Evolutionary conservation across 2,888 invertebrate genomes (phyloP).

Genomic region (Ophion ellenae): DNA sequence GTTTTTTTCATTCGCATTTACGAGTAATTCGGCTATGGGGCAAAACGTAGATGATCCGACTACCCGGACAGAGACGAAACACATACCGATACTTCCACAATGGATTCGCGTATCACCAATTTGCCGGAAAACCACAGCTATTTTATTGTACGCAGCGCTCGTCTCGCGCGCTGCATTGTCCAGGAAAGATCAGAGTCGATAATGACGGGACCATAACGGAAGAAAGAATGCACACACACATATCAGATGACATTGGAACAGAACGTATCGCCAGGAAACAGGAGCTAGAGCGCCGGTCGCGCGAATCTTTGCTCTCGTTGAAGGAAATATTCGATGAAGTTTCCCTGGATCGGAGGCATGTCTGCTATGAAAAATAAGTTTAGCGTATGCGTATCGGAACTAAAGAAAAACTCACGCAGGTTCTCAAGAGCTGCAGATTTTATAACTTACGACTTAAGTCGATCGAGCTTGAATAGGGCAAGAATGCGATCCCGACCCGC

Average conservation of each 20-base stretch:
- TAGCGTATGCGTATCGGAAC: too few species aligned
- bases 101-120: too few species aligned
- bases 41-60: too few species aligned
- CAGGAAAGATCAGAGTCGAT: too few species aligned
- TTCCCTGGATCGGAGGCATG: background rate
- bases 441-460: background rate
- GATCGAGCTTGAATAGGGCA: background rate
- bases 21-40: too few species aligned
- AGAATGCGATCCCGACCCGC: background rate
- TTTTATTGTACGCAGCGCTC: too few species aligned
- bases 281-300: constrained; percentile 16
- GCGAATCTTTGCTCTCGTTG: background rate
- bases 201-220: background rate
- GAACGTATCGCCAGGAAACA: constrained; percentile 1
- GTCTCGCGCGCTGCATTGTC: too few species aligned
- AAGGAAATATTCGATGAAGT: constrained; percentile 30
- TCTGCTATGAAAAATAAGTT: background rate
- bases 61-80: too few species aligned
- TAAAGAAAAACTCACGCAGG: background rate
- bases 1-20: too few species aligned
- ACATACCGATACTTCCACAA: too few species aligned
- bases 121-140: too few species aligned
- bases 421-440: background rate
- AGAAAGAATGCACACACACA: background rate
- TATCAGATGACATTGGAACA: background rate